Evolutionary conservation across 1,140 invertebrate genomes (phyloP), one percentile per base, ranked within the genome.

Genomic region (Drosophila ercepeae): DNA sequence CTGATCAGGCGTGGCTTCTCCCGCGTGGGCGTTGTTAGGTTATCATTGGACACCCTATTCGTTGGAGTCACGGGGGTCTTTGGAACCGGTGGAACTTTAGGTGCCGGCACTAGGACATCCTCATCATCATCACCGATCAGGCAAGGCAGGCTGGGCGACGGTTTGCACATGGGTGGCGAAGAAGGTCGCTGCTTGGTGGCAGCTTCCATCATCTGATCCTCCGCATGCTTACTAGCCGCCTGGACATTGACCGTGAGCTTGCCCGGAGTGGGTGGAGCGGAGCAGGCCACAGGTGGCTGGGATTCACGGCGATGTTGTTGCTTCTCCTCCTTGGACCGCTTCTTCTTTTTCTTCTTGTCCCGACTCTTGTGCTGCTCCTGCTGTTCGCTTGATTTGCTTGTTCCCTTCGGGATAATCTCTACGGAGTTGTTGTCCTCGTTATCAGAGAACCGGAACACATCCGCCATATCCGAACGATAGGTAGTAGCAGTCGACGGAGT

Each of bases 271-370:
- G 59, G 39, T 3, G 75, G 27, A 0, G 69, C 46, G 5, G 59
- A 41, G 3, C 34, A 8, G 1, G 53, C 25, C 32, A 39, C 29
- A 53, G 49, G 23, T 93, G 64, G 93, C 77, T 94, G 92, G 48
- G 96, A 95, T 75, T 96, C 81, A 69, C 92, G 68, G 7, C 75
- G 74, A 42, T 64, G 70, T 6, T 70, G 73, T 14, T 73, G 94
- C 74, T 94, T 93, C 57, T 96, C 95, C 76, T 97, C 96, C 79
- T 95, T 96, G 16, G 94, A 96, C 75, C 94, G 95, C 79, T 96
- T 97, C 48, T 96, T 94, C 78, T 96, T 97, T 91, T 97, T 96
- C 84, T 95, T 96, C 86, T 95, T 96, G 68, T 96, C 95, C 75
- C 95, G 95, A 14, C 92, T 92, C 61, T 96, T 95, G 44, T 88